Evolutionary conservation across 2,888 invertebrate genomes (phyloP).

Genomic region (Octodonta nipae): DNA sequence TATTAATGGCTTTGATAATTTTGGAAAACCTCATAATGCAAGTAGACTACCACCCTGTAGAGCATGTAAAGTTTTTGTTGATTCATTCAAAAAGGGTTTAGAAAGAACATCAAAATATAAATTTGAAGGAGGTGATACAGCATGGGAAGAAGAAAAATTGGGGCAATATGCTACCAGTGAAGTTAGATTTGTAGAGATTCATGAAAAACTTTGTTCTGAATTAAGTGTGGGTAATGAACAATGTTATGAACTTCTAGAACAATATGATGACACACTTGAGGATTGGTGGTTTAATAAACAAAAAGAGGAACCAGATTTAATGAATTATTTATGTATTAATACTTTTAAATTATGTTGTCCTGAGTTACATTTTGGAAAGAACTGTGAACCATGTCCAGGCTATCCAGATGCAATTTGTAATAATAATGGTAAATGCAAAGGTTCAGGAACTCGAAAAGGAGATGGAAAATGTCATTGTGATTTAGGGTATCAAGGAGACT

Average conservation of each 20-base stretch:
- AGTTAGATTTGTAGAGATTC: conserved; percentile 71
- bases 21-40: conserved; percentile 12
- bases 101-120: conserved; percentile 72
- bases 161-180: conserved; percentile 75
- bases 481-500: conserved; percentile 61
- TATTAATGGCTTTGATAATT: conserved; percentile 8
- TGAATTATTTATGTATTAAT: conserved; percentile 67
- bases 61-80: conserved; percentile 58
- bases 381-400: conserved; percentile 69
- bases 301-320: conserved; percentile 40
- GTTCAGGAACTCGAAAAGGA: conserved; percentile 84
- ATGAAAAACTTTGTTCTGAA: conserved; percentile 73
- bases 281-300: conserved; percentile 75
- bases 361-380: conserved; percentile 64
- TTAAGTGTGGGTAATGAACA: conserved; percentile 57
- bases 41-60: conserved; percentile 53
- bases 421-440: conserved; percentile 64
- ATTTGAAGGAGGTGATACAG: conserved; percentile 85
- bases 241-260: conserved; percentile 74
- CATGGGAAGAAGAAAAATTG: conserved; percentile 83
- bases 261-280: conserved; percentile 68
- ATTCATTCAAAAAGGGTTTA: conserved; percentile 63
- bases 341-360: conserved; percentile 72
- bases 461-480: conserved; percentile 83
- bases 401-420: conserved; percentile 61